Evolutionary conservation across 1,140 invertebrate species (phyloP).

Genomic region (Mamestra configurata): DNA sequence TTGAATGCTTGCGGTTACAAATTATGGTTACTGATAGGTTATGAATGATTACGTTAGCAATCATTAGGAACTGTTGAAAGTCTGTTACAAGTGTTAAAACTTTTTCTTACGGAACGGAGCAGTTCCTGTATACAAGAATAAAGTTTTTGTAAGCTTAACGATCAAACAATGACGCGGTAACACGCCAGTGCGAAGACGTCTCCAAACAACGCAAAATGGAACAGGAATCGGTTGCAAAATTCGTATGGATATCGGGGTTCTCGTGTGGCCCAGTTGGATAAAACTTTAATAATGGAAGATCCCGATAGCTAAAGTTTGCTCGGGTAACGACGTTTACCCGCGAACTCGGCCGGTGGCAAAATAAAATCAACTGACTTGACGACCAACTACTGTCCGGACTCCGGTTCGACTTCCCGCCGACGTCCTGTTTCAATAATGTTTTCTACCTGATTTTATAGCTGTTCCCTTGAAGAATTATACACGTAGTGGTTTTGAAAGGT

Average conservation of each 20-base stretch:
- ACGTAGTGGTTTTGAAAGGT: not conserved
- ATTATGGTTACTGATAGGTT: constrained; percentile 12
- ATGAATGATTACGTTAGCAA: constrained; percentile 4
- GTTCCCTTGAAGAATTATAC: not conserved
- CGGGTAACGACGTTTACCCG: constrained; percentile 69
- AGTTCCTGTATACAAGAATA: constrained; percentile 20
- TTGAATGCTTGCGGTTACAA: constrained; percentile 38
- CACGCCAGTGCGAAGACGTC: constrained; percentile 11
- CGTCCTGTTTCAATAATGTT: constrained; percentile 36
- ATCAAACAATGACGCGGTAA: constrained; percentile 40
- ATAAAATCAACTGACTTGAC: constrained; percentile 67
- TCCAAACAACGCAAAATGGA: constrained; percentile 12
- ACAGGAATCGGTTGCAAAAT: constrained; percentile 55
- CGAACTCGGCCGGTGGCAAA: constrained; percentile 65
- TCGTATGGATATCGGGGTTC: constrained; percentile 66
- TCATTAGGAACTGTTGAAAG: not conserved
- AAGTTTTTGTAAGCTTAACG: constrained; percentile 33
- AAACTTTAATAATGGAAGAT: constrained; percentile 79
- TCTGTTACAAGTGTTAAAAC: not conserved
- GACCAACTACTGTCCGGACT: constrained; percentile 42
- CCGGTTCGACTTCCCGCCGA: constrained; percentile 36
- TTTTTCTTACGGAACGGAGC: not conserved
- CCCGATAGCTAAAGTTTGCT: constrained; percentile 73
- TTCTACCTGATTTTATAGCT: constrained; percentile 6
- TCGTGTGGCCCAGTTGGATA: constrained; percentile 71